phyloP scores from a whole-genome alignment of 2,113 vertebrate genomes.

The Ivindomyrus marchei region DNA sequence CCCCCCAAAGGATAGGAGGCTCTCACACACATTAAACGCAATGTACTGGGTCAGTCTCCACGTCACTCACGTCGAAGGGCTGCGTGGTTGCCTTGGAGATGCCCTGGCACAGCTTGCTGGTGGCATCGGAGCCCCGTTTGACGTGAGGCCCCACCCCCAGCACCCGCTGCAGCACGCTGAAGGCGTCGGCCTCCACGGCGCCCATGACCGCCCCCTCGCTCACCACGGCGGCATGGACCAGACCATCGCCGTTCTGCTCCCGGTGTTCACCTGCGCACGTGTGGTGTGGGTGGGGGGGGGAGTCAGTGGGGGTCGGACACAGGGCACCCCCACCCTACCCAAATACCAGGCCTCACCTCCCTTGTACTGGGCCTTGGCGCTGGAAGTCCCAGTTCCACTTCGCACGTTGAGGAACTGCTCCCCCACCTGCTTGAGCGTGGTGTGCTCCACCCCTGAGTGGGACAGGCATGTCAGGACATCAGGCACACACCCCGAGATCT shows the following conservation, averaged over 20 bases:
- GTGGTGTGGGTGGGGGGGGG: background rate
- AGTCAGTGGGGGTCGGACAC: background rate
- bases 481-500: no score
- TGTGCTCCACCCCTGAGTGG: slow-evolving; percentile 76
- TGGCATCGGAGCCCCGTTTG: slow-evolving; percentile 74
- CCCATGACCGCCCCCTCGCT: slow-evolving; percentile 67
- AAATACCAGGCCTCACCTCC: slow-evolving; percentile 66
- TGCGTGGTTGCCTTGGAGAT: slow-evolving; percentile 67
- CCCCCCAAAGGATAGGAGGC: background rate
- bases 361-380: slow-evolving; percentile 69
- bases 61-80: slow-evolving; percentile 79
- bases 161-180: slow-evolving; percentile 82
- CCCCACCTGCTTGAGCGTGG: slow-evolving; percentile 79
- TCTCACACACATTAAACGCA: background rate
- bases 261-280: slow-evolving; percentile 73
- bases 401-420: slow-evolving; percentile 94
- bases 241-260: slow-evolving; percentile 54
- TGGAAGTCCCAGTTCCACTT: slow-evolving; percentile 69
- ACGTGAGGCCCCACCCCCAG: slow-evolving; percentile 80
- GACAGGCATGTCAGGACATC: background rate
- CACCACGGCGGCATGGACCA: slow-evolving; percentile 80
- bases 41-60: no score
- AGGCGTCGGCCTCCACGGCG: slow-evolving; percentile 71
- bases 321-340: background rate
- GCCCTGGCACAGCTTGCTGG: slow-evolving; percentile 69